Conservation (phyloP, 2,113 vertebrate species). For the Scomber scombrus region DNA sequence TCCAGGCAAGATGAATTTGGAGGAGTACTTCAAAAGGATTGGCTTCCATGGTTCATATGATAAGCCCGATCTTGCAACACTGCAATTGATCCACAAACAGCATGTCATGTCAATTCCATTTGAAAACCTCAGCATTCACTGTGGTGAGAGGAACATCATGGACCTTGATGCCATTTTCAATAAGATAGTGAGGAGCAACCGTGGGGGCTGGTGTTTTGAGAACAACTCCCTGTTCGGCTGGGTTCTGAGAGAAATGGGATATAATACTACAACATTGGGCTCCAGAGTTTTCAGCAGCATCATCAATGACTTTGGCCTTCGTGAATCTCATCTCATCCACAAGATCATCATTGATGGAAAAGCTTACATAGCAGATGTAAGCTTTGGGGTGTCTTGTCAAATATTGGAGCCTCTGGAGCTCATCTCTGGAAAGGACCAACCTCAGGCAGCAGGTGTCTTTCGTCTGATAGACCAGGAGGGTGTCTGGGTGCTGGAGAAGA, state of each 20-base stretch:
- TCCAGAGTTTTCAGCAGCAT: constrained; percentile 73
- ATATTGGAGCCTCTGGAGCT: constrained; percentile 89
- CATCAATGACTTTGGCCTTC: constrained; percentile 38
- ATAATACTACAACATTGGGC: constrained; percentile 75
- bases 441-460: constrained; percentile 84
- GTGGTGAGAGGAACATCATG: constrained; percentile 84
- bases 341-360: constrained; percentile 81
- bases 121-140: constrained; percentile 91
- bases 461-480: constrained; percentile 79
- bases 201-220: constrained; percentile 92
- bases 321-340: constrained; percentile 75
- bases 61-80: constrained; percentile 83
- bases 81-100: constrained; percentile 84
- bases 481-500: constrained; percentile 88
- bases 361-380: constrained; percentile 86
- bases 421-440: constrained; percentile 85
- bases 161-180: constrained; percentile 81
- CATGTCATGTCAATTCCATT: constrained; percentile 87
- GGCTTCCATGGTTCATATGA: constrained; percentile 79
- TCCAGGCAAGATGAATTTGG: constrained; percentile 84
- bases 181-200: constrained; percentile 85
- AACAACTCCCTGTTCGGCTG: constrained; percentile 89
- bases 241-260: constrained; percentile 88
- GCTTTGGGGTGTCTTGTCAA: constrained; percentile 88
- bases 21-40: constrained; percentile 90